Percentiles rank a stretch among this genome's conserved stretches.
These are phyloP conservation scores for Matsumurasca onukii DNA, from an alignment of 1,140 invertebrate species.

Conservation along the genomic window DNA sequence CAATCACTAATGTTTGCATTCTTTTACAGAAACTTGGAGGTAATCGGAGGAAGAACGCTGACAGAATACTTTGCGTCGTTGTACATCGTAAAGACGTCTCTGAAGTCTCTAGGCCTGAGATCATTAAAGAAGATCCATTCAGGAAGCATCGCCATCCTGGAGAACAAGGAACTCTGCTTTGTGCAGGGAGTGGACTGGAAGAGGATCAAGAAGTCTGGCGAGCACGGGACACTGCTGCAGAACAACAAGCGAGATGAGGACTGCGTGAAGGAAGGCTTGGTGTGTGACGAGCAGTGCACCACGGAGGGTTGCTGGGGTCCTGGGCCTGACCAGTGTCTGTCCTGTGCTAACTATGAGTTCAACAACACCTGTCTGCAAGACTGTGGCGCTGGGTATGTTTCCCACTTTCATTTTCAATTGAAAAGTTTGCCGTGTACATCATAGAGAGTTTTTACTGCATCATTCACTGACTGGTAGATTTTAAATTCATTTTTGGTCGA, in stretches of 20 bases:
- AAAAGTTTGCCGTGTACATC: too few species aligned
- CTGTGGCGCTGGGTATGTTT: constrained; percentile 58
- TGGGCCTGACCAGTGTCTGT: constrained; percentile 86
- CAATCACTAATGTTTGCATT: too few species aligned
- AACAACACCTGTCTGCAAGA: constrained; percentile 77
- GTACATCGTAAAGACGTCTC: constrained; percentile 87
- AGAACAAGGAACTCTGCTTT: constrained; percentile 89
- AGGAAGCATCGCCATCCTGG: constrained; percentile 84
- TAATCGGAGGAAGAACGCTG: constrained; percentile 85
- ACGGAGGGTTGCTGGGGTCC: constrained; percentile 92
- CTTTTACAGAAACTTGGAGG: constrained; percentile 73
- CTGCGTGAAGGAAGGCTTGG: constrained; percentile 71
- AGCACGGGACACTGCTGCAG: constrained; percentile 69
- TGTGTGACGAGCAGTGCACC: constrained; percentile 88
- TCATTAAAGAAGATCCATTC: constrained; percentile 85
- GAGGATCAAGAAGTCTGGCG: constrained; percentile 69
- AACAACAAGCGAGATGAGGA: constrained; percentile 68
- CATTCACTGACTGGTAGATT: too few species aligned
- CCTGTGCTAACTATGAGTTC: constrained; percentile 80
- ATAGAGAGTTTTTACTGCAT: too few species aligned
- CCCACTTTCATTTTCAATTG: too few species aligned
- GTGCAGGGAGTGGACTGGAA: constrained; percentile 84
- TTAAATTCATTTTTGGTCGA: too few species aligned
- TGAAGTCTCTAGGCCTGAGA: constrained; percentile 79
- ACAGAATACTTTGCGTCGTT: constrained; percentile 86